These are phyloP conservation scores for Drosophila birchii DNA, from an alignment of 2,888 invertebrate species.

Conservation along the genomic window DNA sequence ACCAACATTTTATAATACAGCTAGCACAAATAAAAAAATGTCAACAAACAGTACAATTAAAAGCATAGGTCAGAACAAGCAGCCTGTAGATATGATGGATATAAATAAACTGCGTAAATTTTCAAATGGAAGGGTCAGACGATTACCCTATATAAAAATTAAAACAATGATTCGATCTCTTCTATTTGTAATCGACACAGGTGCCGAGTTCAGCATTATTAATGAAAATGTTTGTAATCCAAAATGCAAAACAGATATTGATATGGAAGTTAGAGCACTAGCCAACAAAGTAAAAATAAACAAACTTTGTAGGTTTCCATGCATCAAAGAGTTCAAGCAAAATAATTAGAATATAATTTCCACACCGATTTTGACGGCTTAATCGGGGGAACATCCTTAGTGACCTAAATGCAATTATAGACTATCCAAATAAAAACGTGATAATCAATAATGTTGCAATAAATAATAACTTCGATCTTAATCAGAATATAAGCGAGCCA, in stretches of 20 bases:
- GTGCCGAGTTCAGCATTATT: slow-evolving; percentile 1
- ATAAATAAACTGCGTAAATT: not conserved
- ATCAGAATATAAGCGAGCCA: not conserved
- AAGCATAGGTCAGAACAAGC: not conserved
- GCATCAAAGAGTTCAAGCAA: not conserved
- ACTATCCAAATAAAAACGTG: not conserved
- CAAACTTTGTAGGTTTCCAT: not conserved
- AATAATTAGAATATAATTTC: not conserved
- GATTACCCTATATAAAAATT: slow-evolving; percentile 1
- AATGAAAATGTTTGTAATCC: not conserved
- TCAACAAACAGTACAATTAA: not conserved
- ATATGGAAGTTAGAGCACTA: not conserved
- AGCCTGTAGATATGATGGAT: not conserved
- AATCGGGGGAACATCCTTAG: not conserved
- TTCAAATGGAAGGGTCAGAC: not conserved
- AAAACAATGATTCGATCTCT: not conserved
- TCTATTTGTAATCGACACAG: not conserved
- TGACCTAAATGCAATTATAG: not conserved
- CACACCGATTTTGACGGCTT: not conserved
- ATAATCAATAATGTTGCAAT: not conserved
- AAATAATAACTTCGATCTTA: not conserved
- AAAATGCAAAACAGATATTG: not conserved
- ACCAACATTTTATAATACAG: not conserved
- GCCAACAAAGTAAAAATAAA: not conserved
- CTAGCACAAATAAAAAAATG: not conserved